Evolutionary conservation across 2,888 invertebrate species (phyloP).

Genomic region (Habrosyne pyritoides): DNA sequence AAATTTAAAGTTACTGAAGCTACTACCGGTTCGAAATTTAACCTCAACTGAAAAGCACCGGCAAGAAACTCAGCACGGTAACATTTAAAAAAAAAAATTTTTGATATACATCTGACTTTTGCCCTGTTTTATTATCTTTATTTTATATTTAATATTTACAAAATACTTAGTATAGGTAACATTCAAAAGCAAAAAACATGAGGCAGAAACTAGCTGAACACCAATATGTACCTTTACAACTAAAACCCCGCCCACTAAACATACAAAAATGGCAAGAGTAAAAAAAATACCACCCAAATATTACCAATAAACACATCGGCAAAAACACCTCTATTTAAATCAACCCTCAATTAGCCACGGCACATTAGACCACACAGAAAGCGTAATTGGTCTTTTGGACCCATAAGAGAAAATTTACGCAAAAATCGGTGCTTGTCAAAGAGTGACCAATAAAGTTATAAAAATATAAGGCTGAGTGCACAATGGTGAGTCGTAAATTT

Average conservation of each 20-base stretch:
- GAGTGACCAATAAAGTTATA: constrained; percentile 63
- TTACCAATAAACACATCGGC: constrained; percentile 38
- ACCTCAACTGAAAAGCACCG: too few species aligned
- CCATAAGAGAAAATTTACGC: constrained; percentile 40
- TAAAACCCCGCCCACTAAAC: constrained; percentile 16
- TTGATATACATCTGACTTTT: too few species aligned
- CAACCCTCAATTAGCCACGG: constrained; percentile 45
- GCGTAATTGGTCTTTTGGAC: constrained; percentile 38
- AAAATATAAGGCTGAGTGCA: constrained; percentile 51
- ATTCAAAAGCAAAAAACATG: too few species aligned
- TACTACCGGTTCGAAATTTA: too few species aligned
- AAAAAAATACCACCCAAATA: constrained; percentile 43
- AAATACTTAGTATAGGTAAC: too few species aligned
- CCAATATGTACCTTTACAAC: too few species aligned
- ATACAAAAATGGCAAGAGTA: constrained; percentile 7
- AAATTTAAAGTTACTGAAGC: too few species aligned
- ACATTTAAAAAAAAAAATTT: too few species aligned
- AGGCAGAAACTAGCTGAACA: too few species aligned
- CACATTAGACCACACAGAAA: constrained; percentile 47
- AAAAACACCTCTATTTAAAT: constrained; percentile 36
- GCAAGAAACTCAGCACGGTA: too few species aligned
- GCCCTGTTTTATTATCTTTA: too few species aligned
- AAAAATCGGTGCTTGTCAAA: constrained; percentile 45
- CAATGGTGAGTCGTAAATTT: constrained; percentile 70
- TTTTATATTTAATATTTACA: too few species aligned